phyloP scores from a whole-genome alignment of 2,888 invertebrate species.

The Caradrina kadenii region DNA sequence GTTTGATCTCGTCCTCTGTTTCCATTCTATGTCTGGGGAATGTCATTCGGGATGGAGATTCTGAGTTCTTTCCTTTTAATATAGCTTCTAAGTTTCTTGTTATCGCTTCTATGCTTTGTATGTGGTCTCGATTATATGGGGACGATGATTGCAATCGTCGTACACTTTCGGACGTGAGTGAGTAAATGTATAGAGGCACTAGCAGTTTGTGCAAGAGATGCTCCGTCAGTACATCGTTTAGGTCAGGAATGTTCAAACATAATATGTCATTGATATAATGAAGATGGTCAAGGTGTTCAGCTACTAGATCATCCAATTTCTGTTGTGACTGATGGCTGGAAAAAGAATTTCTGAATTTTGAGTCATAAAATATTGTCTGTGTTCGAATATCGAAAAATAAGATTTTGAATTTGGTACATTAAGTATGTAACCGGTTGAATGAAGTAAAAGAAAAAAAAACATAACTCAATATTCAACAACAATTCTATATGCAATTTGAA shows the following conservation, averaged over 20 bases:
- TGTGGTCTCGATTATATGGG: constrained; percentile 84
- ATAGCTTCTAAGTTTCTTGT: constrained; percentile 92
- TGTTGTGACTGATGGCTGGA: constrained; percentile 97
- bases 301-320: constrained; percentile 97
- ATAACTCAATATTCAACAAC: neutral
- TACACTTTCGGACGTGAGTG: constrained; percentile 91
- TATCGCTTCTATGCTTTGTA: constrained; percentile 91
- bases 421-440: constrained; percentile 46
- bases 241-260: constrained; percentile 96
- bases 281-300: constrained; percentile 98
- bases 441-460: neutral
- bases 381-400: constrained; percentile 32
- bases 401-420: constrained; percentile 60
- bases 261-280: constrained; percentile 99
- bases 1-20: constrained; percentile 91
- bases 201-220: constrained; percentile 98
- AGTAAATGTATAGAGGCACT: constrained; percentile 98
- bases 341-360: constrained; percentile 67
- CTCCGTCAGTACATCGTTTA: constrained; percentile 98
- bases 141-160: constrained; percentile 76
- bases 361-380: constrained; percentile 50
- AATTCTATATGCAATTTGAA: neutral
- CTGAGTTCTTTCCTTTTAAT: constrained; percentile 90
- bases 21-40: constrained; percentile 82
- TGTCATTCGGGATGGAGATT: constrained; percentile 84